phyloP scores from a whole-genome alignment of 2,797 vertebrate species.

The Rhynchonycteris naso region DNA sequence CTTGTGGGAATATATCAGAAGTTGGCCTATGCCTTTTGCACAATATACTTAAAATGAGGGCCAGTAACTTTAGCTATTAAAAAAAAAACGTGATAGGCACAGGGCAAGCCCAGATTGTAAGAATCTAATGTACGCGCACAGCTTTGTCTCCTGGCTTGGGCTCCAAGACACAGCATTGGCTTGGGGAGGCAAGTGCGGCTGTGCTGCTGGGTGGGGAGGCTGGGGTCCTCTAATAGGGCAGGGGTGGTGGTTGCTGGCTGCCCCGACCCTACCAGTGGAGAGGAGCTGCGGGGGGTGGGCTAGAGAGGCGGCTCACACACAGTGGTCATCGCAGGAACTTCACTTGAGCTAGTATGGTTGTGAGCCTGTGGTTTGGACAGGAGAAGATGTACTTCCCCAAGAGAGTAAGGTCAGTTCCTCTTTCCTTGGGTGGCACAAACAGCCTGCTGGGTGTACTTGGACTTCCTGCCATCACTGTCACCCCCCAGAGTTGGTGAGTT shows the following conservation, averaged over 20 bases:
- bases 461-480: conserved; percentile 61
- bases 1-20: conserved; percentile 89
- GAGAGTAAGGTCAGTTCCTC: conserved; percentile 78
- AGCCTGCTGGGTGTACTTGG: conserved; percentile 29
- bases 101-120: conserved; percentile 73
- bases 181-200: background rate
- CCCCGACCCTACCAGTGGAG: background rate
- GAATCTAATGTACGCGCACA: conserved; percentile 70
- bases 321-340: conserved; percentile 67
- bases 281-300: background rate
- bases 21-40: conserved; percentile 84
- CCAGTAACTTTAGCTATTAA: conserved; percentile 79
- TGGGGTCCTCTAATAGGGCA: background rate
- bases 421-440: conserved; percentile 65
- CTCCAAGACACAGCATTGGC: background rate
- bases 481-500: conserved; percentile 44
- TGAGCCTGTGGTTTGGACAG: conserved; percentile 69
- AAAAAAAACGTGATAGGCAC: conserved; percentile 74
- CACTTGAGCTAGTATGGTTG: conserved; percentile 48
- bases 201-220: background rate
- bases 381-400: conserved; percentile 76
- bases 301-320: conserved; percentile 48
- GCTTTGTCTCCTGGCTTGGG: conserved; percentile 58
- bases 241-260: background rate
- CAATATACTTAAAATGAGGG: conserved; percentile 83